Evolutionary conservation across 2,888 invertebrate species (phyloP).

Genomic region (Drosophila pseudotakahashii): DNA sequence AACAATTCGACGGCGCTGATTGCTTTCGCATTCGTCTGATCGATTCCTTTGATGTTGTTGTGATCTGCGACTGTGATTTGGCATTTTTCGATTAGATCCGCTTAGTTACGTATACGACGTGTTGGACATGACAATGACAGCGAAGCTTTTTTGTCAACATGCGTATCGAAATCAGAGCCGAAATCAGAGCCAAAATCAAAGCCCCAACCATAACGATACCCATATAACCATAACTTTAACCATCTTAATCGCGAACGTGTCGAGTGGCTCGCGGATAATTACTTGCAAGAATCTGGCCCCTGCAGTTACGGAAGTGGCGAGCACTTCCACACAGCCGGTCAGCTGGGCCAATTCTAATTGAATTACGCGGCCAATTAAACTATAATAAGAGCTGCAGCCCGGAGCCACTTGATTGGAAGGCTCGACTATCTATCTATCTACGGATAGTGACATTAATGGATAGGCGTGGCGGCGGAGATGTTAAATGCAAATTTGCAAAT

Average conservation of each 20-base stretch:
- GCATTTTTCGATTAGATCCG: conserved; percentile 58
- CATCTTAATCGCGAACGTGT: conserved; percentile 29
- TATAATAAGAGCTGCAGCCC: conserved; percentile 41
- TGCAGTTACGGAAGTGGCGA: conserved; percentile 18
- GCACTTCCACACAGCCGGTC: conserved; percentile 13
- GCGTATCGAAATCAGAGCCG: conserved; percentile 1
- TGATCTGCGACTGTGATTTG: conserved; percentile 36
- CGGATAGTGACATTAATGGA: conserved; percentile 1
- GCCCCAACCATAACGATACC: neutral
- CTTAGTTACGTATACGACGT: conserved; percentile 63
- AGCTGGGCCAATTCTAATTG: conserved; percentile 32
- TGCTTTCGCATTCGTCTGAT: conserved; percentile 50
- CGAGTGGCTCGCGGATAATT: conserved; percentile 14
- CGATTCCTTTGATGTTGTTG: conserved; percentile 37
- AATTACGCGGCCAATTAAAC: conserved; percentile 44
- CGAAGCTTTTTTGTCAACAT: conserved; percentile 25
- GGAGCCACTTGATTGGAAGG: conserved; percentile 1
- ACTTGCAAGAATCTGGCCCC: conserved; percentile 25
- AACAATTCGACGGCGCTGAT: conserved; percentile 60
- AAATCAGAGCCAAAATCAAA: neutral
- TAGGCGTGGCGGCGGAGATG: conserved; percentile 34
- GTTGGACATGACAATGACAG: conserved; percentile 62
- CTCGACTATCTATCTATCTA: neutral
- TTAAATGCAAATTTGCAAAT: conserved; percentile 43
- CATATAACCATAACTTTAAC: neutral